Percentiles rank a stretch among this genome's conserved stretches.
These are phyloP conservation scores for Drosophila setosimentum DNA, from an alignment of 2,888 invertebrate genomes.

Conservation along the genomic window DNA sequence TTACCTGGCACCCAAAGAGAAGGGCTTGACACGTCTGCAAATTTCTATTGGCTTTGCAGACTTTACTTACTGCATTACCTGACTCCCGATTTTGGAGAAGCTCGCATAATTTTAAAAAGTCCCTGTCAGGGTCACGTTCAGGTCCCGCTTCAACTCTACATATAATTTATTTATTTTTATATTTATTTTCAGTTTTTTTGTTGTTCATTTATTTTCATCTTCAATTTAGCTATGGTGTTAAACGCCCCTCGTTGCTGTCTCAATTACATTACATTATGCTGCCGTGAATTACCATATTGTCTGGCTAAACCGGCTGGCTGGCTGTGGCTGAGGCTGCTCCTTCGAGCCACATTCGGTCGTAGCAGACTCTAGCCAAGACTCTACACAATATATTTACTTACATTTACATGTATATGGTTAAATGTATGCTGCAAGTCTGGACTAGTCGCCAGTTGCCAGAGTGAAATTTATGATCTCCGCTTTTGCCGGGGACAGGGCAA, in stretches of 20 bases:
- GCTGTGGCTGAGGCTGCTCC: not conserved
- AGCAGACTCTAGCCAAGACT: constrained; percentile 17
- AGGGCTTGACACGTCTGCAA: constrained; percentile 56
- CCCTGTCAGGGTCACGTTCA: constrained; percentile 35
- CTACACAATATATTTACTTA: constrained; percentile 1
- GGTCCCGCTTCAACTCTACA: constrained; percentile 2
- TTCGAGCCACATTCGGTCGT: constrained; percentile 12
- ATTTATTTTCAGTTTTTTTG: constrained; percentile 26
- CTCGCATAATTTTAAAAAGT: constrained; percentile 52
- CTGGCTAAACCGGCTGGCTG: constrained; percentile 55
- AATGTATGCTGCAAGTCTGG: not conserved
- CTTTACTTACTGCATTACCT: constrained; percentile 4
- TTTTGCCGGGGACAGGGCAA: constrained; percentile 1
- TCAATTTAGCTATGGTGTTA: constrained; percentile 35
- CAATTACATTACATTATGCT: constrained; percentile 74
- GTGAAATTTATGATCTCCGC: constrained; percentile 36
- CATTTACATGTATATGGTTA: too few species aligned
- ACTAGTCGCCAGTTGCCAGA: constrained; percentile 3
- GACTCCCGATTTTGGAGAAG: constrained; percentile 1
- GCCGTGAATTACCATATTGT: constrained; percentile 75
- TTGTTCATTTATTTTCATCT: constrained; percentile 23
- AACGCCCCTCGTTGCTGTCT: constrained; percentile 56
- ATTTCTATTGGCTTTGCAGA: constrained; percentile 31
- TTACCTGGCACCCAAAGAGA: constrained; percentile 42
- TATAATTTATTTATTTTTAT: constrained; percentile 43